Percentiles rank a stretch among this genome's conserved stretches.
These are phyloP conservation scores for Nettapus auritus DNA, from an alignment of 2,113 vertebrate genomes.

Conservation along the genomic window DNA sequence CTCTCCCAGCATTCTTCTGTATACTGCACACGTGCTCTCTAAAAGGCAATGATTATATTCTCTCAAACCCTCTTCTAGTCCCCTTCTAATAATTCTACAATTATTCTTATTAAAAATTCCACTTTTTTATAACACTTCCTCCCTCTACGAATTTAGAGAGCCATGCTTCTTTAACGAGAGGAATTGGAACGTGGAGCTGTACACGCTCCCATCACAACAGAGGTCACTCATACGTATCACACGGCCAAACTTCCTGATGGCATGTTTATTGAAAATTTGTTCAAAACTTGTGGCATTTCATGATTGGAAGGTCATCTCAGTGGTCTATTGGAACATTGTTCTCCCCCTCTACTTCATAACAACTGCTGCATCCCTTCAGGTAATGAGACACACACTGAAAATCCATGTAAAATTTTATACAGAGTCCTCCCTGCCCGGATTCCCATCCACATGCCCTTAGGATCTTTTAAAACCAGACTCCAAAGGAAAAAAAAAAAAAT, in stretches of 20 bases:
- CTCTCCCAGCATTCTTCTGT: neutral
- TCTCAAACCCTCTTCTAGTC: neutral
- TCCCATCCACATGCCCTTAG: neutral
- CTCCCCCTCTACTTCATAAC: neutral
- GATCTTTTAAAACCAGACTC: neutral
- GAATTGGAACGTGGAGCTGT: neutral
- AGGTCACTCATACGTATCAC: neutral
- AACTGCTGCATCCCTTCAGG: neutral
- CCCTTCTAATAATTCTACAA: neutral
- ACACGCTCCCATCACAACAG: neutral
- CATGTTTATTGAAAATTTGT: neutral
- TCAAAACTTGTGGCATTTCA: neutral
- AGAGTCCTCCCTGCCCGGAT: neutral
- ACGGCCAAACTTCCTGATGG: fast-evolving
- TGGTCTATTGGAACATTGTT: neutral
- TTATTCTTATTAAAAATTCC: neutral
- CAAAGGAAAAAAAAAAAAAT: neutral
- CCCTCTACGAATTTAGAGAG: neutral
- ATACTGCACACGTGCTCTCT: neutral
- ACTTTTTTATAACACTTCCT: neutral
- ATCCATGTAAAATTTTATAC: neutral
- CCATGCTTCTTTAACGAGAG: neutral
- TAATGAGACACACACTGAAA: neutral
- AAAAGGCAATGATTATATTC: neutral
- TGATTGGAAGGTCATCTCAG: neutral